These are phyloP conservation scores for Caenorhabditis auriculariae DNA, from an alignment of 2,888 invertebrate species.

Conservation along the genomic window DNA sequence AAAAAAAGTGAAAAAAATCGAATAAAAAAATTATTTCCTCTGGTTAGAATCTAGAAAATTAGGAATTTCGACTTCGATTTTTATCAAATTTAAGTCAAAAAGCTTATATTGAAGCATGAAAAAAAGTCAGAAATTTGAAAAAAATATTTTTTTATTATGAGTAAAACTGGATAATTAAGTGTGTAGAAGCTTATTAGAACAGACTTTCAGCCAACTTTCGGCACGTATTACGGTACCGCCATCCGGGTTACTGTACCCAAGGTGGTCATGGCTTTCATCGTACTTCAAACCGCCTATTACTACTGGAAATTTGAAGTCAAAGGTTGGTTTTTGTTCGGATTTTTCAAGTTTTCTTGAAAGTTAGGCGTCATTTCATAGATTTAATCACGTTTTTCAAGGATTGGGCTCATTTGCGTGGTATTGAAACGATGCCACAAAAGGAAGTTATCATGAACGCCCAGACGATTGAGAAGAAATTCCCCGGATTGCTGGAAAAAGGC, in stretches of 20 bases:
- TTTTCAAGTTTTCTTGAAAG: neutral
- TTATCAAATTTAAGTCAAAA: no score
- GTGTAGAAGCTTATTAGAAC: neutral
- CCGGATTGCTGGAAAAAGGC: slow-evolving; percentile 45
- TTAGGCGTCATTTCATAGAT: neutral
- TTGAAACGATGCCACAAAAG: slow-evolving; percentile 50
- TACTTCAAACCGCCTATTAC: slow-evolving; percentile 51
- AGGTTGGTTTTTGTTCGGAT: slow-evolving; percentile 27
- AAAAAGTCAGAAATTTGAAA: no score
- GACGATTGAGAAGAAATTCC: slow-evolving; percentile 45
- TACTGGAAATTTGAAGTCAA: slow-evolving; percentile 61
- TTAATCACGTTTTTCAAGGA: slow-evolving; percentile 34
- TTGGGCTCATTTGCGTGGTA: slow-evolving; percentile 53
- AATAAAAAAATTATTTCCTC: no score
- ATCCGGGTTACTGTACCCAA: slow-evolving; percentile 58
- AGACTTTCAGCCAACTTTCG: slow-evolving; percentile 59
- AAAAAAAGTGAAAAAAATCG: no score
- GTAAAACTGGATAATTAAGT: no score
- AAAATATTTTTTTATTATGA: no score
- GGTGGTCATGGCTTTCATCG: slow-evolving; percentile 46
- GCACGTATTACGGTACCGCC: slow-evolving; percentile 52
- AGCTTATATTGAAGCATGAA: no score
- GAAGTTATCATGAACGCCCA: slow-evolving; percentile 32
- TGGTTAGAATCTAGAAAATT: no score
- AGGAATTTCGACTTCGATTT: no score